These are phyloP conservation scores for Psophia crepitans DNA, from an alignment of 2,113 vertebrate species.

Conservation along the genomic window DNA sequence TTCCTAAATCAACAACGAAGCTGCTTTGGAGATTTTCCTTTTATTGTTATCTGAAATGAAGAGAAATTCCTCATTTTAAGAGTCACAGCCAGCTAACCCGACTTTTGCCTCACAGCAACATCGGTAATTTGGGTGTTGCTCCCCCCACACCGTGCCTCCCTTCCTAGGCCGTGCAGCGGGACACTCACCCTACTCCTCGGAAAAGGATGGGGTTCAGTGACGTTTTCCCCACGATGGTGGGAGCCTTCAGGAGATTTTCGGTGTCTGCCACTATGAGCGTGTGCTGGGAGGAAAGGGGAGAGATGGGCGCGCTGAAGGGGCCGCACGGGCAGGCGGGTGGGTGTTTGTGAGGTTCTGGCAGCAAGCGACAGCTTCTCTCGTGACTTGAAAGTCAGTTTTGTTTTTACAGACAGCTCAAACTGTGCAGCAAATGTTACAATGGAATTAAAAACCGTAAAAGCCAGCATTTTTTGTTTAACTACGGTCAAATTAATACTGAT, in stretches of 20 bases:
- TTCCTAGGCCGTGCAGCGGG: rapidly evolving
- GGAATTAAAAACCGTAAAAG: background rate
- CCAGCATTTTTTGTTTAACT: background rate
- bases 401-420: background rate
- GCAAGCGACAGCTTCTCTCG: background rate
- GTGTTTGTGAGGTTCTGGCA: rapidly evolving
- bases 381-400: background rate
- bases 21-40: background rate
- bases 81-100: background rate
- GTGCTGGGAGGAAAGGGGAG: constrained; percentile 74
- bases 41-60: background rate
- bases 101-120: rapidly evolving
- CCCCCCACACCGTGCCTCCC: background rate
- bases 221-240: constrained; percentile 89
- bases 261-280: constrained; percentile 90
- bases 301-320: rapidly evolving
- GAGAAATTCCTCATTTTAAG: rapidly evolving
- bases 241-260: constrained; percentile 93
- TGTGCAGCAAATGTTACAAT: rapidly evolving
- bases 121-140: rapidly evolving
- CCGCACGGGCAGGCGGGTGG: background rate
- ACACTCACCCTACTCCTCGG: constrained; percentile 92
- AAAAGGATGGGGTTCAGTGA: constrained; percentile 89
- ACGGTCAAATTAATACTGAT: background rate
- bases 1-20: background rate